A percentile compares a stretch with the other conserved stretches of the same genome.
Evolutionary conservation across 2,888 invertebrate species (phyloP).

Genomic region (Diaperis boleti): DNA sequence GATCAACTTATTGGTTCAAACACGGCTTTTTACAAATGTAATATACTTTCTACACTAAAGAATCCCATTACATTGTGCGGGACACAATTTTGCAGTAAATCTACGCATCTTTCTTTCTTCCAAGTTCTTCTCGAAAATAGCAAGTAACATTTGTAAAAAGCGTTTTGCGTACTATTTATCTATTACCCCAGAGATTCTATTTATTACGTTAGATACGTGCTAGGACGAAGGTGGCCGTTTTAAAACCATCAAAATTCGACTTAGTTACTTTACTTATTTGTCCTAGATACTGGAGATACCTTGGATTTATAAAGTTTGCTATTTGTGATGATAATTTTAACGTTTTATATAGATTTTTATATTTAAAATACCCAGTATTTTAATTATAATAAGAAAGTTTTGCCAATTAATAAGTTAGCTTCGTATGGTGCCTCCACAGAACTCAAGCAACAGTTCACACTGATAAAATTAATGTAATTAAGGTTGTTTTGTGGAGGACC

Average conservation of each 20-base stretch:
- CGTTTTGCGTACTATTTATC: slow-evolving; percentile 5
- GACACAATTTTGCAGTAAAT: no score
- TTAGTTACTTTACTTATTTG: slow-evolving; percentile 35
- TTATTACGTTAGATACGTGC: slow-evolving; percentile 17
- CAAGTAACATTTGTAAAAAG: slow-evolving; percentile 13
- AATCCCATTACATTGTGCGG: background rate
- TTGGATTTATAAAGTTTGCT: slow-evolving; percentile 57
- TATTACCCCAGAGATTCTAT: slow-evolving; percentile 20
- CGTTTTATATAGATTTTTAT: slow-evolving; percentile 60
- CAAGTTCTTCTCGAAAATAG: background rate
- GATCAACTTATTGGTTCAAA: background rate
- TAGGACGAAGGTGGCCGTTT: slow-evolving; percentile 12
- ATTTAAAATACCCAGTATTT: slow-evolving; percentile 63
- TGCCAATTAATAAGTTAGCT: slow-evolving; percentile 52
- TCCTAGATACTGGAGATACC: slow-evolving; percentile 40
- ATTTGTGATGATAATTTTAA: slow-evolving; percentile 63
- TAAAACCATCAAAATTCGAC: slow-evolving; percentile 23
- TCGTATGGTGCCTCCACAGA: slow-evolving; percentile 51
- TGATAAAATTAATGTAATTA: slow-evolving; percentile 20
- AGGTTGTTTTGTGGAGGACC: slow-evolving; percentile 47
- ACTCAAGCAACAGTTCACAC: slow-evolving; percentile 27
- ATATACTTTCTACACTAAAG: background rate
- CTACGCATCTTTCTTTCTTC: background rate
- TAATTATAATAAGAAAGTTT: slow-evolving; percentile 46
- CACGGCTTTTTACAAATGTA: slow-evolving; percentile 2